A percentile compares a stretch with the other conserved stretches of the same genome.
These are phyloP conservation scores for Xiphophorus maculatus DNA, from an alignment of 2,113 vertebrate species.

Conservation along the genomic window DNA sequence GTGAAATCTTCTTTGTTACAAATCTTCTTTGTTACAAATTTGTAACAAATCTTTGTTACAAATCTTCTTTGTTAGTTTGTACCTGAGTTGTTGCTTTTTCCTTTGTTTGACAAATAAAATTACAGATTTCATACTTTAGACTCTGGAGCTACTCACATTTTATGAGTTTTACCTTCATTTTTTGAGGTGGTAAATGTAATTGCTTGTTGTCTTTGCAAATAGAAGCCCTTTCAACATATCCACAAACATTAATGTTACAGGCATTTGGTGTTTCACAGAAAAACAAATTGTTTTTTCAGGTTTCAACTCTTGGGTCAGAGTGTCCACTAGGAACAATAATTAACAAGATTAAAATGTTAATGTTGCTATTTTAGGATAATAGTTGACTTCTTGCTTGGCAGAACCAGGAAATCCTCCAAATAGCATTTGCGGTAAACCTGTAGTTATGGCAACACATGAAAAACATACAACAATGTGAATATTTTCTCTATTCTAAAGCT, in stretches of 20 bases:
- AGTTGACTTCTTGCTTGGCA: constrained; percentile 19
- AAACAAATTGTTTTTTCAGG: neutral
- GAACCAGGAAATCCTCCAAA: constrained; percentile 38
- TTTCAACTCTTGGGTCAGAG: neutral
- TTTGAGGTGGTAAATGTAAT: too few relatives aligned
- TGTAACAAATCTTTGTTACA: too few relatives aligned
- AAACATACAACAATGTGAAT: constrained; percentile 9
- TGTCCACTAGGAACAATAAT: neutral
- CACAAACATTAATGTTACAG: neutral
- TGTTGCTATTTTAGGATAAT: neutral
- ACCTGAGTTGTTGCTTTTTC: neutral
- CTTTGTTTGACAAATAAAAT: neutral
- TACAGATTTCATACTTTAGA: neutral
- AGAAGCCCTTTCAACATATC: neutral
- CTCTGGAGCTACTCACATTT: neutral
- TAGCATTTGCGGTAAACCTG: constrained; percentile 36
- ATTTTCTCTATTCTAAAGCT: constrained; percentile 25
- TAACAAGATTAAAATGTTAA: neutral
- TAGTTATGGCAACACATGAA: constrained; percentile 29
- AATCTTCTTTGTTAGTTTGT: neutral
- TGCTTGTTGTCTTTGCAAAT: neutral
- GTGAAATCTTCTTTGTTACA: neutral
- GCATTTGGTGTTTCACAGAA: neutral
- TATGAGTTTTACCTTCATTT: neutral
- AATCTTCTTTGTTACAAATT: too few relatives aligned